Conservation (phyloP, 2,113 vertebrate species). For the Malurus elegans region DNA sequence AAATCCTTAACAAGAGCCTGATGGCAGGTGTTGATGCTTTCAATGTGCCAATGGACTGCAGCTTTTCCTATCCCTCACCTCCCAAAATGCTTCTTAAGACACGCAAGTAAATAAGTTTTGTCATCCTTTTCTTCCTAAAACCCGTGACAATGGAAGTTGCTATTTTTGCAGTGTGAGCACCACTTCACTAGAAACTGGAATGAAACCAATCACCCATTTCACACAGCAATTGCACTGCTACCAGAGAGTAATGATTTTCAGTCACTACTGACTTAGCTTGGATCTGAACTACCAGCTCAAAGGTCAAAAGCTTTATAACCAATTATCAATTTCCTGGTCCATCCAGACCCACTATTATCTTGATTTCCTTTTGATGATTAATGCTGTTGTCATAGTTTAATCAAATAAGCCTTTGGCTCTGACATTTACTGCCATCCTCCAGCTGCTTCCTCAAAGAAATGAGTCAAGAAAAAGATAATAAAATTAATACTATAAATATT, state of each 20-base stretch:
- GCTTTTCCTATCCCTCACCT: not conserved
- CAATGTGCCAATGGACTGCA: not conserved
- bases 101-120: not conserved
- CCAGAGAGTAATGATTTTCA: conserved; percentile 53
- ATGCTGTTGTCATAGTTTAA: conserved; percentile 34
- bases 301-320: conserved; percentile 54
- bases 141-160: not conserved
- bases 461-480: not conserved
- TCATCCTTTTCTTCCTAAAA: not conserved
- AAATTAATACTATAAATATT: not conserved
- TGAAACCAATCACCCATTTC: conserved; percentile 31
- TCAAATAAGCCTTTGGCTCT: conserved; percentile 42
- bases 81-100: not conserved
- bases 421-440: conserved; percentile 12
- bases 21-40: not conserved
- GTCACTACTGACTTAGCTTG: conserved; percentile 19
- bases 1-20: not conserved
- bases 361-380: conserved; percentile 52
- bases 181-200: not conserved
- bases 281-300: not conserved
- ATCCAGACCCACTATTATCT: conserved; percentile 42
- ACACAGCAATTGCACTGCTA: not conserved
- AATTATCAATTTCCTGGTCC: conserved; percentile 46
- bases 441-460: not conserved
- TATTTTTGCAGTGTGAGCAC: not conserved